Conservation (phyloP, 2,888 invertebrate species). For the Anthrax anthrax region DNA sequence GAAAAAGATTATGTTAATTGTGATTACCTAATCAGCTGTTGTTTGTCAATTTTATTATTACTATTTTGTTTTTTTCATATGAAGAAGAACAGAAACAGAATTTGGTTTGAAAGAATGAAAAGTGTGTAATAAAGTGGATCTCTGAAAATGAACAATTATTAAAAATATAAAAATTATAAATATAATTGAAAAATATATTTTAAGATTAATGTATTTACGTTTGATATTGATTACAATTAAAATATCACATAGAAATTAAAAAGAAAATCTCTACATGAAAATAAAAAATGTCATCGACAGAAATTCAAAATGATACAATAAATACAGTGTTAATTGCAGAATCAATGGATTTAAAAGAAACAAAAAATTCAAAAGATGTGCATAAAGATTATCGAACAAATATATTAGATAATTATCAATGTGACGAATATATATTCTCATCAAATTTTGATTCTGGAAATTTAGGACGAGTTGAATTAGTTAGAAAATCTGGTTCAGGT, state of each 20-base stretch:
- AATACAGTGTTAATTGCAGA: no score
- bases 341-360: no score
- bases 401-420: conserved; percentile 35
- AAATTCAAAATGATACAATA: neutral
- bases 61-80: neutral
- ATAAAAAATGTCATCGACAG: neutral
- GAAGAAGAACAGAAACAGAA: neutral
- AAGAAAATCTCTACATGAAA: neutral
- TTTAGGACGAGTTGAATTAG: conserved; percentile 65
- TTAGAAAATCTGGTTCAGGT: conserved; percentile 45
- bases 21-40: conserved; percentile 4
- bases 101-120: no score
- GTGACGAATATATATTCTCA: conserved; percentile 65
- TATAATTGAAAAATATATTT: neutral
- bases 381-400: neutral
- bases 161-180: neutral
- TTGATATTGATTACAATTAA: no score
- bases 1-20: no score
- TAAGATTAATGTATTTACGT: neutral
- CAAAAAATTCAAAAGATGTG: neutral
- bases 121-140: no score
- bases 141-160: neutral
- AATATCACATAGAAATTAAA: no score
- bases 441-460: conserved; percentile 87
- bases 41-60: neutral